Evolutionary conservation across 1,140 invertebrate genomes (phyloP), one percentile per base, ranked within the genome.

Genomic region (Chionoecetes opilio): DNA sequence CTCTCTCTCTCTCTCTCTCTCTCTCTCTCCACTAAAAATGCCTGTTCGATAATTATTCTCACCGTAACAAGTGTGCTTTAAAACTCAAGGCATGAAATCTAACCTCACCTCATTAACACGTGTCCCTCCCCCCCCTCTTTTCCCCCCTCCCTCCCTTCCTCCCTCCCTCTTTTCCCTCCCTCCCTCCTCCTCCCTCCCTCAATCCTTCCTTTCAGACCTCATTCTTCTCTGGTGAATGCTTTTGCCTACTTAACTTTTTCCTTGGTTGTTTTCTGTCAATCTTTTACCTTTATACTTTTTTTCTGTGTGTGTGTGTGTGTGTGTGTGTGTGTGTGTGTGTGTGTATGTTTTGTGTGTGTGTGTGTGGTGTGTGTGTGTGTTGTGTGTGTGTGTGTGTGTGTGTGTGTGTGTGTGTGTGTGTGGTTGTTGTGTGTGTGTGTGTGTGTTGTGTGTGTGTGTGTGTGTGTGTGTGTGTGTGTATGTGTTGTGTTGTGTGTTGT

Each of bases 351-450:
- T 14, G 14, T 6, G 41, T 14, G 41, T 46, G 5, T 46, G 5
- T 46, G 14, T 46, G n/a, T n/a, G n/a, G n/a, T n/a, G n/a, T n/a
- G n/a, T n/a, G n/a, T n/a, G n/a, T n/a, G n/a, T n/a, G n/a, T n/a
- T n/a, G n/a, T n/a, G n/a, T n/a, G n/a, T n/a, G n/a, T n/a, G n/a
- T 14, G 31, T 14, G 31, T 14, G 31, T 89, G 31, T 89, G 14
- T 90, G 3, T 90, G 34, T 90, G 88, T 37, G 38, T 90, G 38
- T 90, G 88, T 90, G 34, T 90, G 34, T 90, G 88, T 90, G 31
- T 89, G 87, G n/a, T n/a, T n/a, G n/a, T n/a, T 89, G 87, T 89
- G 37, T 89, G 87, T 38, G 87, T 89, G 87, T 89, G 87, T 89
- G 37, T 89, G 87, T 89, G 87, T n/a, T 89, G 87, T 38, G 87